phyloP scores from a whole-genome alignment of 2,113 vertebrate species.

The Pyxicephalus adspersus region DNA sequence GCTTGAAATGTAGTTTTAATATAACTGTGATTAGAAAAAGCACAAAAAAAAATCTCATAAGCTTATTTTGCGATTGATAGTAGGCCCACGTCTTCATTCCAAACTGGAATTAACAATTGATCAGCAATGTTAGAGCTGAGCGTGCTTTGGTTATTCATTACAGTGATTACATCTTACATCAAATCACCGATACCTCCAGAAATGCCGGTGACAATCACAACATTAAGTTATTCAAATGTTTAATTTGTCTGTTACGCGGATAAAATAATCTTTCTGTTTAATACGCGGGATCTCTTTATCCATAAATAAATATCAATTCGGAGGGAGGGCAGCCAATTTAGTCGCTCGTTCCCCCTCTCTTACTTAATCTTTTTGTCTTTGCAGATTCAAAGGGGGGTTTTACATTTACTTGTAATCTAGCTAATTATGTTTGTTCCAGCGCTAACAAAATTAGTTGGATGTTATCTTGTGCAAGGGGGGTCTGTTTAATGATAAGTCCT shows the following conservation, averaged over 20 bases:
- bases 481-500: not conserved
- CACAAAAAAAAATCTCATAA: constrained; percentile 56
- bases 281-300: constrained; percentile 59
- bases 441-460: constrained; percentile 1
- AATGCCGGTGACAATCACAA: constrained; percentile 66
- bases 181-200: constrained; percentile 72
- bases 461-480: not conserved
- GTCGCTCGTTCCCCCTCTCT: constrained; percentile 37
- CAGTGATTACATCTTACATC: constrained; percentile 74
- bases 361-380: constrained; percentile 47
- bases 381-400: constrained; percentile 45
- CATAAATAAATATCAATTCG: constrained; percentile 57
- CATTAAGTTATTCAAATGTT: constrained; percentile 61
- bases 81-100: constrained; percentile 82
- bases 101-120: constrained; percentile 95
- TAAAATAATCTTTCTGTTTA: constrained; percentile 43
- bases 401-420: constrained; percentile 57
- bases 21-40: not conserved
- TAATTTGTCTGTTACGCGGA: constrained; percentile 43
- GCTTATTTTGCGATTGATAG: constrained; percentile 87
- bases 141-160: constrained; percentile 81
- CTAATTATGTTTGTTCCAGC: constrained; percentile 59
- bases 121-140: constrained; percentile 74
- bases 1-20: constrained; percentile 5
- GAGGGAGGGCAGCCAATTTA: constrained; percentile 44